Evolutionary conservation across 2,797 vertebrate species (phyloP).

Genomic region (Craterocephalus amniculus): DNA sequence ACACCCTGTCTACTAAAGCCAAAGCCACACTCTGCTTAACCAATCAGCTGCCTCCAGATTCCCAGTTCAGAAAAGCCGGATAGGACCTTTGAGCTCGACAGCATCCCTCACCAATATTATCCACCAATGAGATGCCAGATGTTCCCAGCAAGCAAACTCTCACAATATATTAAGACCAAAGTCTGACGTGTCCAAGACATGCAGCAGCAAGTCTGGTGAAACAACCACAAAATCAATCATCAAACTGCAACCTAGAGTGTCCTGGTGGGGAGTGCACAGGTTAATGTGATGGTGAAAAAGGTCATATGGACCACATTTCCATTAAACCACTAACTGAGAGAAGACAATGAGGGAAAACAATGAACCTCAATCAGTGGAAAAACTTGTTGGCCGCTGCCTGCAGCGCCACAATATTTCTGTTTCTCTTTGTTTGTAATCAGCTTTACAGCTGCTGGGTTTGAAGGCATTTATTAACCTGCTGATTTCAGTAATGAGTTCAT

Average conservation of each 20-base stretch:
- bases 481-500: conserved; percentile 1
- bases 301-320: neutral
- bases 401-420: neutral
- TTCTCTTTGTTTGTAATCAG: neutral
- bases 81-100: neutral
- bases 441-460: neutral
- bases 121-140: neutral
- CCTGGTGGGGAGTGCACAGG: neutral
- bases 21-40: neutral
- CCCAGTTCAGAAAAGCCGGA: neutral
- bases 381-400: neutral
- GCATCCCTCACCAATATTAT: neutral
- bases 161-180: too few relatives aligned
- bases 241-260: too few relatives aligned
- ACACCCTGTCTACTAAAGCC: too few relatives aligned
- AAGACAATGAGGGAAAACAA: neutral
- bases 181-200: neutral
- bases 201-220: neutral
- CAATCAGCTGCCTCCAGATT: neutral
- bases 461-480: conserved; percentile 1
- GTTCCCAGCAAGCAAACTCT: too few relatives aligned
- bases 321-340: neutral
- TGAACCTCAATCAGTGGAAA: neutral
- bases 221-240: neutral
- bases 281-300: neutral